These are phyloP conservation scores for Malurus splendens DNA, from an alignment of 2,797 vertebrate genomes.

Conservation along the genomic window DNA sequence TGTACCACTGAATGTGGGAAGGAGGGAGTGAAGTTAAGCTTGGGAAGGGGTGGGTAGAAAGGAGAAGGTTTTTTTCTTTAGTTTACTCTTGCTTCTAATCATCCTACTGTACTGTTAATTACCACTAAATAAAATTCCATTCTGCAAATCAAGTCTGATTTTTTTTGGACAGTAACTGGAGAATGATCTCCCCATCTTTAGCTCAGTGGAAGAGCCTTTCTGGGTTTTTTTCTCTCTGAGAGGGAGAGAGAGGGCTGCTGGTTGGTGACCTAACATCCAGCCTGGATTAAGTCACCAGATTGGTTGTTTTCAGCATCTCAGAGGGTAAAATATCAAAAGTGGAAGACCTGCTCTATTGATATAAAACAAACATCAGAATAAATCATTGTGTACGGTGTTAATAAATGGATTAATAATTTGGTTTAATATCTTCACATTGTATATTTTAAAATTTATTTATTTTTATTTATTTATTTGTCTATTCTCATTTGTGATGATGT, in stretches of 20 bases:
- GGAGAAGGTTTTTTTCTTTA: background rate
- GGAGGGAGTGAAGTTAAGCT: background rate
- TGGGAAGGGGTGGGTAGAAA: background rate
- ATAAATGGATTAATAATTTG: background rate
- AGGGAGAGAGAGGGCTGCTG: background rate
- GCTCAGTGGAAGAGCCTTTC: fast-evolving
- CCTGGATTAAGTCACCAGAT: background rate
- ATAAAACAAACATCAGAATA: background rate
- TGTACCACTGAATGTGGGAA: background rate
- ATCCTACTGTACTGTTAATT: background rate
- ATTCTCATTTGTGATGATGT: background rate
- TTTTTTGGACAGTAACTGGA: background rate
- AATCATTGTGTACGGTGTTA: background rate
- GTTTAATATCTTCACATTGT: background rate
- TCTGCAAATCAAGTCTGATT: background rate
- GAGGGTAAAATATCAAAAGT: background rate
- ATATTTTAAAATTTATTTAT: background rate
- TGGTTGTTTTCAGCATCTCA: background rate
- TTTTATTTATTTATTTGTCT: background rate
- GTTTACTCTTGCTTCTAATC: background rate
- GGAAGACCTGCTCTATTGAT: background rate
- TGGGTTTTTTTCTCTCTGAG: background rate
- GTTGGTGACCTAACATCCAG: background rate
- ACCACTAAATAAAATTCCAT: background rate
- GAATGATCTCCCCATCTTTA: background rate